Base-by-base conservation (phyloP, 2,113 vertebrate species). In the Crotophaga sulcirostris region DNA sequence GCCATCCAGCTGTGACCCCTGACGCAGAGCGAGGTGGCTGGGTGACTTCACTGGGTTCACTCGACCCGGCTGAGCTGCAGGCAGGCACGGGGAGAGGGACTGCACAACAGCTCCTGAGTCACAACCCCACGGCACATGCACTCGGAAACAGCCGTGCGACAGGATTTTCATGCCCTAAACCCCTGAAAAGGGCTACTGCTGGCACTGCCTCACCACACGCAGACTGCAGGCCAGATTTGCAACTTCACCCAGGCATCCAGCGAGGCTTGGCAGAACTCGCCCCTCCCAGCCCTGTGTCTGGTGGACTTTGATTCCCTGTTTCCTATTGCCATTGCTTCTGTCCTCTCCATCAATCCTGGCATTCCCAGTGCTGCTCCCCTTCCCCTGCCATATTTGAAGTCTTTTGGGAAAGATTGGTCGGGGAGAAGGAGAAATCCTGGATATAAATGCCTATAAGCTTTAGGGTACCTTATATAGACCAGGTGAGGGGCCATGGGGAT, bases 401-500 rank as follows among this genome's bases (percentile, higher is more conserved):
- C 34, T 70, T 75, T 56, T 24, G 59, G 72, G 49, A 72, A 76
- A 26, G 52, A n/a, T 0, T 58, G 15, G 4, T 51, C 4, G 31
- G 51, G 47, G 31, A 72, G 58, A 72, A 85, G 38, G 21, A 9
- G 33, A 78, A 52, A 25, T 40, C 36, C 19, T 36, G 40, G 42
- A 4, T 70, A 17, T n/a, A 55, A 67, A 28, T 14, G 10, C n/a
- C 10, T 31, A 11, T 9, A 59, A 51, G 18, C 8, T 87, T 60
- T 60, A 51, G 40, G 0, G 2, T 40, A 36, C 31, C 0, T 0
- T 34, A 7, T n/a, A 12, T 1, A 31, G 34, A 42, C 29, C 54
- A n/a, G 38, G 9, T 3, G 14, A 60, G 76, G 26, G 63, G 44
- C 17, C 1, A 1, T 33, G 64, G 16, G 0, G 3, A 3, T 16